Evolutionary conservation across 2,888 invertebrate species (phyloP).

Genomic region (Drosophila bunnanda): DNA sequence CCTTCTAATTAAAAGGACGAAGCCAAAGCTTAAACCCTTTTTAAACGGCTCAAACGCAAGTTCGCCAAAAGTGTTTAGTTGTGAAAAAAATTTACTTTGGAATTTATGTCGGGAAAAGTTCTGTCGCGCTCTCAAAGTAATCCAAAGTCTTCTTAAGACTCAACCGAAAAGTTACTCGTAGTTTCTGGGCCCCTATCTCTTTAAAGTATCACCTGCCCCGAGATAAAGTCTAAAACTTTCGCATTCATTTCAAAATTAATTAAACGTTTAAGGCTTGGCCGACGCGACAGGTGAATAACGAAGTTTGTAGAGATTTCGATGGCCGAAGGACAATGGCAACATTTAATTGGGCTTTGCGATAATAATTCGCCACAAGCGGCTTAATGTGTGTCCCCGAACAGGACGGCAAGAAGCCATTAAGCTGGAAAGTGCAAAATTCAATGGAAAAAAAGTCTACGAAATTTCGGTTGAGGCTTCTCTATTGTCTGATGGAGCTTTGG

Average conservation of each 20-base stretch:
- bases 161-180: constrained; percentile 40
- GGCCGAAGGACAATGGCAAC: constrained; percentile 41
- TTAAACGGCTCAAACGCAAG: constrained; percentile 28
- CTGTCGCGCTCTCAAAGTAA: constrained; percentile 56
- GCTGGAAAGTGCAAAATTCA: constrained; percentile 6
- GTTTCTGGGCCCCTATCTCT: constrained; percentile 42
- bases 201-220: constrained; percentile 63
- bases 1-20: constrained; percentile 38
- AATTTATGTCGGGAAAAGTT: constrained; percentile 60
- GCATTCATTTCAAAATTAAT: constrained; percentile 70
- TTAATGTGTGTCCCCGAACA: constrained; percentile 36
- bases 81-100: constrained; percentile 60
- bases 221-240: constrained; percentile 65
- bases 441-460: constrained; percentile 12
- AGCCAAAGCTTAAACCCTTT: constrained; percentile 30
- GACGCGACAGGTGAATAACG: constrained; percentile 18
- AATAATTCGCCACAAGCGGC: constrained; percentile 71
- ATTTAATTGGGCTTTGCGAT: constrained; percentile 64
- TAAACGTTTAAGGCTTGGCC: constrained; percentile 53
- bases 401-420: not conserved
- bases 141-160: constrained; percentile 38
- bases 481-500: constrained; percentile 5
- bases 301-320: constrained; percentile 32
- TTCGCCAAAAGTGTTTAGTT: constrained; percentile 58
- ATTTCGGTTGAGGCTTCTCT: not conserved